phyloP scores from a whole-genome alignment of 2,888 invertebrate species.

The Sesamia inferens region DNA sequence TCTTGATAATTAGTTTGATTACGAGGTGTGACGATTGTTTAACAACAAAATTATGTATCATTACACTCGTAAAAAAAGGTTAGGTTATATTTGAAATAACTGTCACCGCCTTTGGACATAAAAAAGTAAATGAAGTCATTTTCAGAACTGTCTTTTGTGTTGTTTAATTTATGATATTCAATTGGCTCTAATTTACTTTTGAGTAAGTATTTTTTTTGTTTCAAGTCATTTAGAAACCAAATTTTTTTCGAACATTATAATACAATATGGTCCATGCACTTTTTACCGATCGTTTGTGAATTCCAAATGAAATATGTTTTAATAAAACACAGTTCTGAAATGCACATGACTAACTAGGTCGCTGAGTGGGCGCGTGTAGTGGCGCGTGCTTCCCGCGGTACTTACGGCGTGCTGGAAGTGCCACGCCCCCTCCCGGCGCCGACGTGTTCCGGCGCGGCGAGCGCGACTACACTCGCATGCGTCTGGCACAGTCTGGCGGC shows the following conservation, averaged over 20 bases:
- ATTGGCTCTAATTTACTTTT: background rate
- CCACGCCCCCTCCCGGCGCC: background rate
- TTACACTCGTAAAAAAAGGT: too few species aligned
- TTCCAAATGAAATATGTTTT: background rate
- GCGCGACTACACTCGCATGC: conserved; percentile 1
- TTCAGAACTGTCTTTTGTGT: background rate
- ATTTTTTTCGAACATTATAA: too few species aligned
- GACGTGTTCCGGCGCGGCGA: conserved; percentile 2
- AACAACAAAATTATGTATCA: too few species aligned
- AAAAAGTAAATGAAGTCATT: background rate
- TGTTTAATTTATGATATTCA: background rate
- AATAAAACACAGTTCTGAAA: background rate
- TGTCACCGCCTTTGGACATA: background rate
- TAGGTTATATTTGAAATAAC: background rate
- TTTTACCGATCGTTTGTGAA: background rate
- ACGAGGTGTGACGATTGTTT: conserved; percentile 22
- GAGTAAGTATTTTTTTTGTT: background rate
- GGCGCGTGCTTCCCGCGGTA: conserved; percentile 10
- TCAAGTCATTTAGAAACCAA: background rate
- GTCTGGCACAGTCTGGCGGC: too few species aligned
- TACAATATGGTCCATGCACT: too few species aligned
- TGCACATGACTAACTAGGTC: background rate
- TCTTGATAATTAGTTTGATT: background rate
- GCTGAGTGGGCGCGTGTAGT: background rate
- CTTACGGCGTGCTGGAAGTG: background rate